These are phyloP conservation scores for Labeo catla DNA, from an alignment of 2,113 vertebrate species.

Conservation along the genomic window DNA sequence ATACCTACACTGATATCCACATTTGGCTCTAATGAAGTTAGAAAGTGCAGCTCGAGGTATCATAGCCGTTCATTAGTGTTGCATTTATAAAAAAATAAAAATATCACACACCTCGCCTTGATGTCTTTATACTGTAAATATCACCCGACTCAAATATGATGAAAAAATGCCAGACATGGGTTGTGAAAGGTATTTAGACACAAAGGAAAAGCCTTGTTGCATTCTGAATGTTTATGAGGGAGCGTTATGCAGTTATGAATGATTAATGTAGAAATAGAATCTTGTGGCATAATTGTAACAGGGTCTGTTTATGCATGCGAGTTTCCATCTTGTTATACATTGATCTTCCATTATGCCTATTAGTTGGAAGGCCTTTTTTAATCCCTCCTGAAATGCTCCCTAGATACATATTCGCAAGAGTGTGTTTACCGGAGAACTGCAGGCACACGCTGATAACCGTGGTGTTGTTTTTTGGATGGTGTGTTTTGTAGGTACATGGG, in stretches of 20 bases:
- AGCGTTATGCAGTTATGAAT: conserved; percentile 87
- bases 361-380: conserved; percentile 86
- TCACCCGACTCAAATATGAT: not conserved
- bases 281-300: conserved; percentile 78
- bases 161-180: conserved; percentile 19
- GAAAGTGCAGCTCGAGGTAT: conserved; percentile 46
- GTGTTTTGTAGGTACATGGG: conserved; percentile 13
- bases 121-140: conserved; percentile 25
- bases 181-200: conserved; percentile 50
- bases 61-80: conserved; percentile 42
- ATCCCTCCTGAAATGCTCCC: conserved; percentile 84
- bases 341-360: conserved; percentile 88
- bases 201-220: conserved; percentile 70
- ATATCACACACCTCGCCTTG: not conserved
- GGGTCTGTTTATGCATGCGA: conserved; percentile 80
- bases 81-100: not conserved
- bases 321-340: conserved; percentile 85
- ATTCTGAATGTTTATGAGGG: conserved; percentile 84
- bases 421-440: conserved; percentile 72
- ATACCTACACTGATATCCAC: conserved; percentile 49
- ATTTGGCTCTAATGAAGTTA: conserved; percentile 51
- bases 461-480: conserved; percentile 14
- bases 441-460: conserved; percentile 21
- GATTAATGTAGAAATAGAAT: conserved; percentile 85
- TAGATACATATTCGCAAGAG: conserved; percentile 80